Conservation (phyloP, 2,797 vertebrate species). For the Chelidonichthys spinosus region DNA sequence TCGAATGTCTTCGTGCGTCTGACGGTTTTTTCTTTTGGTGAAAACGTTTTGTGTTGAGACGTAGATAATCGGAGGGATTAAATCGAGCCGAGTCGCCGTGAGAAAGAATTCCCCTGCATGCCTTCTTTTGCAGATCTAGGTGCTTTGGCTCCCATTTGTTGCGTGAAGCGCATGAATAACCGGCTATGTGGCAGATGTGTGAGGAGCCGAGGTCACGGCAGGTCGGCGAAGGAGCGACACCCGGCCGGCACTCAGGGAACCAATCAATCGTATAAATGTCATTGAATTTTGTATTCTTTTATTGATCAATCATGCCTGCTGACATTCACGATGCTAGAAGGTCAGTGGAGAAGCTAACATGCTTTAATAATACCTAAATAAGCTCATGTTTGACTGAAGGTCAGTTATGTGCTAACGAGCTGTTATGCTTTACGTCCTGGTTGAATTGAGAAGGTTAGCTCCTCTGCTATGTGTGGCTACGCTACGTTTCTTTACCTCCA, state of each 20-base stretch:
- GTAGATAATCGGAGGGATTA: slow-evolving; percentile 39
- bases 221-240: slow-evolving; percentile 29
- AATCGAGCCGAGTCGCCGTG: neutral
- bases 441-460: neutral
- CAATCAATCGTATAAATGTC: slow-evolving; percentile 26
- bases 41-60: slow-evolving; percentile 8
- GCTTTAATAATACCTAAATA: neutral
- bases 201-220: slow-evolving; percentile 38
- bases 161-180: slow-evolving; percentile 43
- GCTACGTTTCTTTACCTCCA: too few relatives aligned
- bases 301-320: slow-evolving; percentile 25
- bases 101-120: slow-evolving; percentile 49
- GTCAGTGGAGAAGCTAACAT: slow-evolving; percentile 1
- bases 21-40: too few relatives aligned
- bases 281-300: slow-evolving; percentile 15
- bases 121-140: slow-evolving; percentile 12
- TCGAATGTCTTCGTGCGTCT: too few relatives aligned
- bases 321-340: slow-evolving; percentile 10
- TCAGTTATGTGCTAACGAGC: neutral
- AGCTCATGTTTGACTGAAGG: slow-evolving; percentile 1
- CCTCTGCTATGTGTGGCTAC: neutral
- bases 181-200: slow-evolving; percentile 50
- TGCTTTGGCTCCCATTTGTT: slow-evolving; percentile 52
- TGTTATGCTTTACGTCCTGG: neutral
- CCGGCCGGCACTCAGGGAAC: neutral